Percentiles rank a stretch among this genome's conserved stretches.
Evolutionary conservation across 1,140 invertebrate genomes (phyloP).

Genomic region (Lepidostoma basale): DNA sequence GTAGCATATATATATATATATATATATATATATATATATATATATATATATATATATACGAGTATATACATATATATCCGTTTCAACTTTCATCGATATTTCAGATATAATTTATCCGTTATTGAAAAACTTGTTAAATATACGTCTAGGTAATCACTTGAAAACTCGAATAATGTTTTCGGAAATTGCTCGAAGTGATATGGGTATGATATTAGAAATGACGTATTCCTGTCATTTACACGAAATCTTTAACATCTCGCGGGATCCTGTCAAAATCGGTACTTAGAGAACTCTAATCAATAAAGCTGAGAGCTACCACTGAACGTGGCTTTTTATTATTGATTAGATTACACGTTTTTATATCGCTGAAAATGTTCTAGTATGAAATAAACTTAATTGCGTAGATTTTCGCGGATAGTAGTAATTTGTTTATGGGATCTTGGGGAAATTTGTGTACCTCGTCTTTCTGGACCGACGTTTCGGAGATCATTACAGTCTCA

Average conservation of each 20-base stretch:
- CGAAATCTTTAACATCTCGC: constrained; percentile 7
- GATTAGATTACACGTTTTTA: too few relatives aligned
- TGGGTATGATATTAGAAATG: neutral
- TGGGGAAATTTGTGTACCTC: too few relatives aligned
- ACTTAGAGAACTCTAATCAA: too few relatives aligned
- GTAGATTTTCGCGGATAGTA: too few relatives aligned
- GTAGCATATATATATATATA: too few relatives aligned
- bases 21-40: neutral
- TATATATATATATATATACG: neutral
- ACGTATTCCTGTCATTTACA: neutral
- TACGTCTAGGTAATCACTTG: neutral
- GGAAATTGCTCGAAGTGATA: neutral
- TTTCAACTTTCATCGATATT: neutral
- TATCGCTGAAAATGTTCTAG: too few relatives aligned
- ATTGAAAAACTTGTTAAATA: neutral
- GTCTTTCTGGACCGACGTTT: too few relatives aligned
- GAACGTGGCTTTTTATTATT: too few relatives aligned
- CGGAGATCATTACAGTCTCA: too few relatives aligned
- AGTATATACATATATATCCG: neutral
- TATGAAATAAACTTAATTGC: too few relatives aligned
- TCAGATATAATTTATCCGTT: neutral
- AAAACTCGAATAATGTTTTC: neutral
- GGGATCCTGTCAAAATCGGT: neutral
- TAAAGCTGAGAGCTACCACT: too few relatives aligned
- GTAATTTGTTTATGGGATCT: too few relatives aligned